Evolutionary conservation across 2,113 vertebrate species (phyloP), one percentile per base, ranked within the genome.

Genomic region (Oreamnos americanus): DNA sequence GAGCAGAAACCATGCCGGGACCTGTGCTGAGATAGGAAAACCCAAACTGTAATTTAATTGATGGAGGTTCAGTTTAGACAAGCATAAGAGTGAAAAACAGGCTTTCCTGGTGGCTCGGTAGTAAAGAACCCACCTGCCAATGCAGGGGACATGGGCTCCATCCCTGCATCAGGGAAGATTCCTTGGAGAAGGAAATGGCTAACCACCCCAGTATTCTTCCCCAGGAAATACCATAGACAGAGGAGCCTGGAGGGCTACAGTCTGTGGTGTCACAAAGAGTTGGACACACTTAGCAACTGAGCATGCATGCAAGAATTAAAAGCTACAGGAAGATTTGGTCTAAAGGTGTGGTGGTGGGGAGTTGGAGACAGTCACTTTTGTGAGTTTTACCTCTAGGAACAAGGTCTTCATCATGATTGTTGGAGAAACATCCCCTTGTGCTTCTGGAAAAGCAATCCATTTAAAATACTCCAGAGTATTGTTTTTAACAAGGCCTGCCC

Each of bases 281-380:
- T 23, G 67, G 67, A 23, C 19, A 71, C 19, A 39, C 67, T 67
- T 39, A 39, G 67, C 5, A 2, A 23, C 67, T 71, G 19, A 71
- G n/a, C 10, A 0, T 21, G 17, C n/a, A 23, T 2, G n/a, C n/a
- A 57, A 51, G 33, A 45, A 23, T 47, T 67, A 16, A 26, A 60
- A 53, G 7, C 25, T 55, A 30, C 53, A 85, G 47, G 39, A 15
- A 10, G 7, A 60, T 39, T 23, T 6, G 19, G 10, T 39, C 67
- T 71, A 12, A 5, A 39, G 67, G n/a, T 21, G 5, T 23, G n/a
- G n/a, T 39, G 67, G n/a, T 36, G 10, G 19, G n/a, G n/a, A 39
- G 67, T 71, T 0, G 0, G n/a, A 71, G 67, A 71, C 0, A 2
- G n/a, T 71, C n/a, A 36, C 2, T 93, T 85, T 19, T 4, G 11